A percentile compares a stretch with the other conserved stretches of the same genome.
Evolutionary conservation across 2,888 invertebrate species (phyloP).

Genomic region (Eristalinus sepulchralis): DNA sequence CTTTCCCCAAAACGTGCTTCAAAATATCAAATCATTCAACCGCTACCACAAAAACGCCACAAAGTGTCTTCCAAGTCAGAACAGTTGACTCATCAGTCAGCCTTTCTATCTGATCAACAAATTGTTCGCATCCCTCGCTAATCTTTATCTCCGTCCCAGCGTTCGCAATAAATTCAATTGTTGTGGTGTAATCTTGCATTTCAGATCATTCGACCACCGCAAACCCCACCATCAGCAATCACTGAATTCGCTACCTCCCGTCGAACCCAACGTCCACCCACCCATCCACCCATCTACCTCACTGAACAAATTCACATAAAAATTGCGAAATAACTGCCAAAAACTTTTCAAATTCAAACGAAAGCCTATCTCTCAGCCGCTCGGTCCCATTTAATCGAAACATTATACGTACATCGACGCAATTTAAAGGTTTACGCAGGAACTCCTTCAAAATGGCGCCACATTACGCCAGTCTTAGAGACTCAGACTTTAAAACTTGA

Average conservation of each 20-base stretch:
- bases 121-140: not conserved
- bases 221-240: not conserved
- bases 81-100: not conserved
- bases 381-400: conserved; percentile 55
- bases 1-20: no score
- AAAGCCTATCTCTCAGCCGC: conserved; percentile 43
- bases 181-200: conserved; percentile 33
- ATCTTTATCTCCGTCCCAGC: not conserved
- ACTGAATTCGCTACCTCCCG: not conserved
- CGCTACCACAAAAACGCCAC: not conserved
- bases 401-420: conserved; percentile 66
- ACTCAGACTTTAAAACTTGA: conserved; percentile 56
- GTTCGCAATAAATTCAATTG: conserved; percentile 19
- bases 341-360: conserved; percentile 42
- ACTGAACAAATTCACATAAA: conserved; percentile 32
- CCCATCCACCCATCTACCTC: not conserved
- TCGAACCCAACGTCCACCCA: not conserved
- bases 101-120: not conserved
- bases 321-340: conserved; percentile 21
- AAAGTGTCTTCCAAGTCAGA: not conserved
- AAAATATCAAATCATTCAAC: no score
- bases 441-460: conserved; percentile 62
- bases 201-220: not conserved
- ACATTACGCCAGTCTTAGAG: conserved; percentile 43
- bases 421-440: conserved; percentile 55